A percentile compares a stretch with the other conserved stretches of the same genome.
Conservation (phyloP, 2,113 vertebrate genomes). For the Camelus bactrianus region DNA sequence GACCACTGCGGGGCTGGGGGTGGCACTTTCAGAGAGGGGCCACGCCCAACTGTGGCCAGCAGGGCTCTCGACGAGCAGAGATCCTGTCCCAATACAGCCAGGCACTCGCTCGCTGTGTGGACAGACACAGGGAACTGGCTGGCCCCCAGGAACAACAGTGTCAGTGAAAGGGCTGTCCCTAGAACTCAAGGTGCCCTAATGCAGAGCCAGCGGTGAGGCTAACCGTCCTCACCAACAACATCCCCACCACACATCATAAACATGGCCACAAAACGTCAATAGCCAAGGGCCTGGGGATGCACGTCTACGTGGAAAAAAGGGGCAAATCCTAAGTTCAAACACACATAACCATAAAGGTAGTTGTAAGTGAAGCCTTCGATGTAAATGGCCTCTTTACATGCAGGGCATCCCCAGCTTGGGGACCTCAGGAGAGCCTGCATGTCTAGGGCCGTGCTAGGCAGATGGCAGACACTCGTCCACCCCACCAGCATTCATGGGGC, state of each 20-base stretch:
- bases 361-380: not conserved
- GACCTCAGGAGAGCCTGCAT: not conserved
- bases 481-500: not conserved
- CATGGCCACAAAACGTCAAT: not conserved
- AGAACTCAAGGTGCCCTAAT: not conserved
- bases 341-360: not conserved
- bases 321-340: not conserved
- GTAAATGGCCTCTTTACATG: not conserved
- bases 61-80: not conserved
- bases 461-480: not conserved
- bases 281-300: not conserved
- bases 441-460: not conserved
- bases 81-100: not conserved
- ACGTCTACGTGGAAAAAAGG: not conserved
- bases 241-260: not conserved
- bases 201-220: accelerated
- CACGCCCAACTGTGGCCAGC: not conserved
- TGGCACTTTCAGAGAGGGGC: not conserved
- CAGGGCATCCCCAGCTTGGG: not conserved
- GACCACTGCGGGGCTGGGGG: accelerated
- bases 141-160: not conserved
- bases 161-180: not conserved
- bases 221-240: not conserved
- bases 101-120: accelerated
- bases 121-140: not conserved